Evolutionary conservation across 2,797 vertebrate species (phyloP).

Genomic region (Acanthornis magna): DNA sequence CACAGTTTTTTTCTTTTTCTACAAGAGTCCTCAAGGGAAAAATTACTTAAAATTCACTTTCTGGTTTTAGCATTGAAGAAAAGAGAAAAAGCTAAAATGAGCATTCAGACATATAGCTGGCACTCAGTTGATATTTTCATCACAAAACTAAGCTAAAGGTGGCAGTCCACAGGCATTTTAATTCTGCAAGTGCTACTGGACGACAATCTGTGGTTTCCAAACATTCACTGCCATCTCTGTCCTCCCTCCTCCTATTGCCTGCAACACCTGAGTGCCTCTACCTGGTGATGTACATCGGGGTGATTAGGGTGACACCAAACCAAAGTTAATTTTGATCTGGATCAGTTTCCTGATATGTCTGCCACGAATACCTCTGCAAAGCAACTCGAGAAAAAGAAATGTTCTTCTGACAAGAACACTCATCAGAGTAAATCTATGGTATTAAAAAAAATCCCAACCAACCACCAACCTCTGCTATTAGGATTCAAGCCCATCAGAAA

Average conservation of each 20-base stretch:
- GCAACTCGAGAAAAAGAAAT: background rate
- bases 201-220: background rate
- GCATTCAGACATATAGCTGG: background rate
- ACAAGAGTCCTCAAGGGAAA: background rate
- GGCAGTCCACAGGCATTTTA: background rate
- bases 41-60: background rate
- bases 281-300: background rate
- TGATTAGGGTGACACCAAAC: background rate
- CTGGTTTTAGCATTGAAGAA: background rate
- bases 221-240: background rate
- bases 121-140: fast-evolving
- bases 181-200: background rate
- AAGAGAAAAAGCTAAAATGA: background rate
- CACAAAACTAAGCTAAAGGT: background rate
- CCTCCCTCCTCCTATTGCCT: background rate
- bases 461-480: background rate
- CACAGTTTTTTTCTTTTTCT: background rate
- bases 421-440: background rate
- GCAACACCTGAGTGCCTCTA: background rate
- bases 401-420: background rate
- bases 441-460: background rate
- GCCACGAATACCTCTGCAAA: background rate
- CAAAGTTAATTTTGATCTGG: background rate
- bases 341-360: background rate
- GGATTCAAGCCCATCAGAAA: background rate